Base-by-base conservation (phyloP, 2,113 vertebrate genomes). In the Oryzias melastigma region DNA sequence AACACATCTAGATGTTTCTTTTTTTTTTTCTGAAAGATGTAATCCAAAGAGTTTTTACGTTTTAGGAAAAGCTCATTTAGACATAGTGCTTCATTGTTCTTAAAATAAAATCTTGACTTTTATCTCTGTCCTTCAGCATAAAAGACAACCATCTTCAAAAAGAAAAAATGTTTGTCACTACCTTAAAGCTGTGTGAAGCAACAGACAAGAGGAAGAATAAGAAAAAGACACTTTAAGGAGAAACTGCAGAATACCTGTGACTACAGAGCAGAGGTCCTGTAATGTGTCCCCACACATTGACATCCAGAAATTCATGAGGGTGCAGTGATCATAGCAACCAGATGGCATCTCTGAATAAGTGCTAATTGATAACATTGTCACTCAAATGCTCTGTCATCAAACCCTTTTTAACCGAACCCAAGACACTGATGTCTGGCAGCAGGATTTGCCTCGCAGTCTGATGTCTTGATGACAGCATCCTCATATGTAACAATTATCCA, bases 351-450 rank as follows among this genome's bases (percentile, higher is more conserved):
- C 51, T 25, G 54, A 69, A 73, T 62, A 69, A 78, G 73, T 78
- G 75, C 58, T 84, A 80, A 73, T 80, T 80, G 78, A 86, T 77
- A 75, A 77, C 48, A 58, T 25, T 78, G 48, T 65, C 58, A 78
- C 77, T 85, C 64, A 85, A 67, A 75, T 62, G 63, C 73, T 78
- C 61, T 75, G 73, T 75, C 73, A 82, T 81, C 83, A 75, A 87
- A 81, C 71, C 76, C 72, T 77, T 87, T 88, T 81, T 85, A 81
- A 89, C 87, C 85, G 81, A 78, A 53, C 71, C 25, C 68, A 71
- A 77, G 68, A 80, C 68, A 80, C 69, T 58, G 75, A 74, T 52
- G 61, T 78, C 69, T 78, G 48, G 68, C 55, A 65, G 52, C 17
- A 10, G 35, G 35, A 35, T 35, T 35, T 35, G 35, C 35, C 35